Base-by-base conservation (phyloP, 2,888 invertebrate species). In the Hyppa rectilinea region DNA sequence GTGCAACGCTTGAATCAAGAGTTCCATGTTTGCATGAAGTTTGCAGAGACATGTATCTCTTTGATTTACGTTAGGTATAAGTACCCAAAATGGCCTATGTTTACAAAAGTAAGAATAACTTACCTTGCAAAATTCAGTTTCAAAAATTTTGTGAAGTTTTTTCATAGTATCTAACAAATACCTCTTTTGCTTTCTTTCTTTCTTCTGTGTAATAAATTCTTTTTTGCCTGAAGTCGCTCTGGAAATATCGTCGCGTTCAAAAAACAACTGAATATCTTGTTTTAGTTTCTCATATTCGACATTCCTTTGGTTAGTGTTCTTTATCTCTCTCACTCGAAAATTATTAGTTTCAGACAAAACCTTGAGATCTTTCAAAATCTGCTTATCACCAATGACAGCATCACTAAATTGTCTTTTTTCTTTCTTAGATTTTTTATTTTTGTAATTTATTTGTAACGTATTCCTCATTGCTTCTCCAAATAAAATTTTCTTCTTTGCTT, bases 161-260 rank as follows among this genome's bases (percentile, higher is more conserved):
- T 55, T 55, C 36, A 36, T 55, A 36, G 55, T 55, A 36, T 55
- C n/a, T 36, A 55, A 36, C 23, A 55, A 55, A 55, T 55, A 55
- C 36, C 23, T 36, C 52, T 53, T 53, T 53, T 53, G 52, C n/a
- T 34, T 53, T 53, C n/a, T 53, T 10, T 53, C 52, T 53, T 53
- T 53, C n/a, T 53, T 53, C 53, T 34, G 10, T 12, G 53, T 53
- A 34, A 53, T 53, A 12, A 53, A 53, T 53, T 53, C 53, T 34
- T 53, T 53, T 53, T 53, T 53, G n/a, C 53, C 53, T 53, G 53
- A 53, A n/a, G 53, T n/a, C n/a, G 53, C 34, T 53, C 53, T 34
- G 5, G 53, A 53, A 53, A 53, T 4, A 53, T 53, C 34, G 53
- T 34, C 53, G 12, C 53, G 53, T 34, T 53, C 53, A 53, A 34